A percentile compares a stretch with the other conserved stretches of the same genome.
Conservation (phyloP, 2,888 invertebrate genomes). For the Leuctra nigra region DNA sequence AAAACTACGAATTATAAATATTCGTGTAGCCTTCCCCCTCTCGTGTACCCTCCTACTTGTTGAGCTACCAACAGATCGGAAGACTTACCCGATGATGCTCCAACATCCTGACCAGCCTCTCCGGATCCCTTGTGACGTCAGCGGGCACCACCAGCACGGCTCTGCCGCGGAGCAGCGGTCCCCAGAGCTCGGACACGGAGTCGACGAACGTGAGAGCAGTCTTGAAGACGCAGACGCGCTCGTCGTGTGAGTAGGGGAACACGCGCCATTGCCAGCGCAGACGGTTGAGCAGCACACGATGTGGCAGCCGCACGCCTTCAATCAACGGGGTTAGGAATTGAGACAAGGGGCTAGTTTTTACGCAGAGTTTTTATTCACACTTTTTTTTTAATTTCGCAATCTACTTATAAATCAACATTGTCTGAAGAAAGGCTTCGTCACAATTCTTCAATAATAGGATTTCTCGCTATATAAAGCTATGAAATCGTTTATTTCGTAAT, state of each 20-base stretch:
- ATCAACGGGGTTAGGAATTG: too few relatives aligned
- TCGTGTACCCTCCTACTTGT: too few relatives aligned
- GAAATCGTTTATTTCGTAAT: too few relatives aligned
- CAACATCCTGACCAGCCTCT: conserved; percentile 60
- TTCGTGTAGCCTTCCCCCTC: too few relatives aligned
- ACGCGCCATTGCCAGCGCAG: conserved; percentile 82
- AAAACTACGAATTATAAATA: too few relatives aligned
- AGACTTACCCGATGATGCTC: conserved; percentile 59
- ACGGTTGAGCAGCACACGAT: conserved; percentile 71
- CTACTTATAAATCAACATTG: too few relatives aligned
- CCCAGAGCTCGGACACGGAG: conserved; percentile 83
- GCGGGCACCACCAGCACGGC: conserved; percentile 68
- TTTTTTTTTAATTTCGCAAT: too few relatives aligned
- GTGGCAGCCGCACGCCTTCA: conserved; percentile 70
- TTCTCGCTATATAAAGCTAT: too few relatives aligned
- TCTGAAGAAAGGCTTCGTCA: too few relatives aligned
- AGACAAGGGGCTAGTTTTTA: too few relatives aligned
- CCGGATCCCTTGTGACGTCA: conserved; percentile 68
- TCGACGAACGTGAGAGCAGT: conserved; percentile 90
- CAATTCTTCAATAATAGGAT: too few relatives aligned
- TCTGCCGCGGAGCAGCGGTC: conserved; percentile 65
- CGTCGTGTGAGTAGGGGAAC: conserved; percentile 64
- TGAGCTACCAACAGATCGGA: not conserved
- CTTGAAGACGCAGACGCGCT: conserved; percentile 75
- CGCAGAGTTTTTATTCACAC: too few relatives aligned